Percentiles rank a stretch among this genome's conserved stretches.
Evolutionary conservation across 2,797 vertebrate genomes (phyloP).

Genomic region (Myotis daubentonii): DNA sequence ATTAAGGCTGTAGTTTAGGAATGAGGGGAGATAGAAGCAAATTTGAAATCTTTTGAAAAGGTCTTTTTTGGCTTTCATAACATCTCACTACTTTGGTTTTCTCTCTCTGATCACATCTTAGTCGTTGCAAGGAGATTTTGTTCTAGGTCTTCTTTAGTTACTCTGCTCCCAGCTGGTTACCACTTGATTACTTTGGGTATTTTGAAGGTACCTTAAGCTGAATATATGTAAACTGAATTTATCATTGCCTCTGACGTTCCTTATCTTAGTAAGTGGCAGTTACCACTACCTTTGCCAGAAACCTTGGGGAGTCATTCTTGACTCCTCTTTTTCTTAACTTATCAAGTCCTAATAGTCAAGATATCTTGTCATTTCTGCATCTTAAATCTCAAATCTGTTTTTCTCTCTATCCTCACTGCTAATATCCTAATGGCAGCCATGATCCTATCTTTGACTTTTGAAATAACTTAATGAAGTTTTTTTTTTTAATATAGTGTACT

Average conservation of each 20-base stretch:
- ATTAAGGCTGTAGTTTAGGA: slow-evolving; percentile 5
- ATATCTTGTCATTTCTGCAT: background rate
- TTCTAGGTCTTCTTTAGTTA: background rate
- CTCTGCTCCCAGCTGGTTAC: background rate
- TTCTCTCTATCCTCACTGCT: background rate
- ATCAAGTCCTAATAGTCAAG: background rate
- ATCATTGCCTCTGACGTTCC: slow-evolving; percentile 16
- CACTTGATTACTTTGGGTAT: background rate
- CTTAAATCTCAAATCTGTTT: background rate
- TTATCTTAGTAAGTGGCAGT: slow-evolving; percentile 5
- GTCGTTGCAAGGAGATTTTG: background rate
- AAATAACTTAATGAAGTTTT: slow-evolving; percentile 23
- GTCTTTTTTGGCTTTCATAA: slow-evolving; percentile 11
- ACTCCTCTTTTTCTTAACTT: slow-evolving; percentile 3
- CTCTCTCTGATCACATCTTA: background rate
- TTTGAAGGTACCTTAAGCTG: slow-evolving; percentile 27
- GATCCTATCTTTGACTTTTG: slow-evolving; percentile 43
- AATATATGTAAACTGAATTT: slow-evolving; percentile 48
- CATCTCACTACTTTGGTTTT: background rate
- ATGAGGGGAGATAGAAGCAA: background rate
- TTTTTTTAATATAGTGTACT: background rate
- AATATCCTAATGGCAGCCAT: slow-evolving; percentile 24
- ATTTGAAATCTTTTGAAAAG: slow-evolving; percentile 28
- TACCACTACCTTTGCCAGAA: background rate
- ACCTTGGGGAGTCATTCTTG: background rate